Base-by-base conservation (phyloP, 1,140 invertebrate species). In the Bombus ignitus region DNA sequence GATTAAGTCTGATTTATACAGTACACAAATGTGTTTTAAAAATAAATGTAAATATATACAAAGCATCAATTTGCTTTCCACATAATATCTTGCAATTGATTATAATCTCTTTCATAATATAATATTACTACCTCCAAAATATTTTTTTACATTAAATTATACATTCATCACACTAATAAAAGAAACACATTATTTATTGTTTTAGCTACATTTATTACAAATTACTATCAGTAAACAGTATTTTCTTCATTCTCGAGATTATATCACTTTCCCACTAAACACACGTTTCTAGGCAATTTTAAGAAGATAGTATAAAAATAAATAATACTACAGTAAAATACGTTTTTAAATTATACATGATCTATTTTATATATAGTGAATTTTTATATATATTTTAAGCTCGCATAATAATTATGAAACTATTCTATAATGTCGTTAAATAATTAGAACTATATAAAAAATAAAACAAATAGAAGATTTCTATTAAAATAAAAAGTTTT, bases 291-390 rank as follows among this genome's bases (percentile, higher is more conserved):
- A 82, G 8, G 22, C 25, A 37, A 71, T 59, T 53, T 44, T 32
- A n/a, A 47, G 35, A 44, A 71, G 44, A 35, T 28, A 18, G 53
- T 79, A 71, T 59, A 71, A 79, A 47, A 62, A n/a, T 44, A 75
- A 82, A 62, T 39, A 59, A 35, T 72, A 66, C 8, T 18, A 47
- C 42, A 86, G 47, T 42, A 71, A 86, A 44, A 87, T 47, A 57
- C 25, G 73, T 89, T 77, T 89, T 83, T 83, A 86, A 81, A 76
- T 74, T 53, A 47, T 72, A 83, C 35, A 80, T 82, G 72, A 83
- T 85, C 72, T 85, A 88, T 89, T 89, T 83, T 89, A 78, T 87
- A 89, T 53, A 89, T 89, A 87, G 81, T 78, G 53, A 86, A 83
- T 79, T 86, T 81, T 89, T 88, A 89, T 88, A 89, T 85, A 77